phyloP scores from a whole-genome alignment of 1,140 invertebrate species.

The Brachionus rotundiformis region DNA sequence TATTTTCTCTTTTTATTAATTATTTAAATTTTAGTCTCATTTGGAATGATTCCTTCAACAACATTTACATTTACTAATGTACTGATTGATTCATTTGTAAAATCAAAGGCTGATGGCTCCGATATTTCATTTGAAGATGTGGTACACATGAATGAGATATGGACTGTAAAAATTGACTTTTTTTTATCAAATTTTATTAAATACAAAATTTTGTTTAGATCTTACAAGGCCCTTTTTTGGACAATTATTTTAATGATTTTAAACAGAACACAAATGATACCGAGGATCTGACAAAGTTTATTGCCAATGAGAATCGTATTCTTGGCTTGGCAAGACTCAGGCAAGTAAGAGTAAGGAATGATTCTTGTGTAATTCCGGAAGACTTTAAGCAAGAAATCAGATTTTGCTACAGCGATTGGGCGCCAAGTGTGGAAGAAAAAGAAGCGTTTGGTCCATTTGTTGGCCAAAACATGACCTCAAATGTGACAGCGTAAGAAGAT shows the following conservation, averaged over 20 bases:
- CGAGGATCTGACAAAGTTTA: slow-evolving; percentile 70
- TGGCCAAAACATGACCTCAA: slow-evolving; percentile 13
- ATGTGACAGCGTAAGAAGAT: not conserved
- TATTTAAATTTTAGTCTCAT: slow-evolving; percentile 66
- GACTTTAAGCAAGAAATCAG: slow-evolving; percentile 47
- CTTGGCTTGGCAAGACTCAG: slow-evolving; percentile 70
- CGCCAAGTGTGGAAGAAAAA: slow-evolving; percentile 36
- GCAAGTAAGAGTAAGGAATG: slow-evolving; percentile 65
- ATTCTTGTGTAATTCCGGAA: slow-evolving; percentile 49
- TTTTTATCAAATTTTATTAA: not conserved
- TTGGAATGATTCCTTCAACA: slow-evolving; percentile 68
- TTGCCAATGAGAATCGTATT: slow-evolving; percentile 71
- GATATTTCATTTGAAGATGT: slow-evolving; percentile 66
- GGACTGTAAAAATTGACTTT: slow-evolving; percentile 64
- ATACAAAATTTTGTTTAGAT: slow-evolving; percentile 8
- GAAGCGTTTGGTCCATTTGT: slow-evolving; percentile 29
- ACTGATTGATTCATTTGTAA: slow-evolving; percentile 67
- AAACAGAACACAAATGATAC: slow-evolving; percentile 67
- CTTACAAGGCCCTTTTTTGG: slow-evolving; percentile 11
- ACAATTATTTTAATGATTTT: slow-evolving; percentile 63
- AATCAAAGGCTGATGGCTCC: slow-evolving; percentile 56
- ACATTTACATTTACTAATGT: slow-evolving; percentile 71
- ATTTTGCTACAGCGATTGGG: slow-evolving; percentile 49
- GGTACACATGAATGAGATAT: slow-evolving; percentile 68
- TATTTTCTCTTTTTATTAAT: slow-evolving; percentile 51